These are phyloP conservation scores for Erithacus rubecula DNA, from an alignment of 2,797 vertebrate genomes.

Conservation along the genomic window DNA sequence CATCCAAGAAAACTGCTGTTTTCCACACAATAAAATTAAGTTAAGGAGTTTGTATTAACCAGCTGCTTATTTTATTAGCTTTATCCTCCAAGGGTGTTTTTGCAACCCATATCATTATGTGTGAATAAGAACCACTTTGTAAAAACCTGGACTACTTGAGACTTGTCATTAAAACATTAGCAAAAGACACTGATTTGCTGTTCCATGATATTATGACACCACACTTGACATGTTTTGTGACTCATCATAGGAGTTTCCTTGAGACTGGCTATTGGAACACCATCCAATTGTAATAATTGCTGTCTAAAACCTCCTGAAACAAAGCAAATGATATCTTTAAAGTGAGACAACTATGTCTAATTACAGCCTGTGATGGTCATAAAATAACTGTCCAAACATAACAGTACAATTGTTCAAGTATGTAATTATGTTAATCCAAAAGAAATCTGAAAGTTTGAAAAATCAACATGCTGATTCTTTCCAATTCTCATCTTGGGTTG, in stretches of 20 bases:
- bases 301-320: conserved; percentile 26
- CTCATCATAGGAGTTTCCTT: background rate
- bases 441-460: background rate
- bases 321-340: background rate
- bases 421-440: background rate
- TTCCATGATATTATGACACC: background rate
- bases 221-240: background rate
- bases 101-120: background rate
- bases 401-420: background rate
- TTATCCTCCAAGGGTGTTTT: background rate
- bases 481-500: background rate
- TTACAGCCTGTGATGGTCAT: background rate
- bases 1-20: background rate
- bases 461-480: background rate
- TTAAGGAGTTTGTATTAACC: background rate
- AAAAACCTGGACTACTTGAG: background rate
- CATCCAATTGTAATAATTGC: background rate
- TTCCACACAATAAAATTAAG: conserved; percentile 26
- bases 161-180: conserved; percentile 3
- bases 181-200: conserved; percentile 8
- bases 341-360: background rate
- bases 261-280: background rate
- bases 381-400: conserved; percentile 27
- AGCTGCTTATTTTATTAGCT: conserved; percentile 44
- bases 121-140: conserved; percentile 7